Evolutionary conservation across 2,797 vertebrate genomes (phyloP).

Genomic region (Pangasius mekongensis): DNA sequence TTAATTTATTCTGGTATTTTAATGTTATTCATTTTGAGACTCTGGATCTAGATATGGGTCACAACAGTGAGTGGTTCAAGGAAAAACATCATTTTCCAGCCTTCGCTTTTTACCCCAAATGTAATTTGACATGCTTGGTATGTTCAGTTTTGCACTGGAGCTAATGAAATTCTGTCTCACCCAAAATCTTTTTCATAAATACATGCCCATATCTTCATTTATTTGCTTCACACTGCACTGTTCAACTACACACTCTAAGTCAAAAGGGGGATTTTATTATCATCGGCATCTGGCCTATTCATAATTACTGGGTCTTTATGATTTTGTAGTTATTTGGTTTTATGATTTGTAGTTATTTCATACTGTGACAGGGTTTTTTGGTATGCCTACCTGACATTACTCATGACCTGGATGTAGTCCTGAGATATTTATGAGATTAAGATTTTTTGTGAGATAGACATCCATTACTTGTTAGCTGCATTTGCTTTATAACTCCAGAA

Average conservation of each 20-base stretch:
- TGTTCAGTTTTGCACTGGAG: not conserved
- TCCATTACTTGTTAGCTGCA: not conserved
- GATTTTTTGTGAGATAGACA: not conserved
- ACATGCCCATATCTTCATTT: not conserved
- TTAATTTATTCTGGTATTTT: conserved; percentile 47
- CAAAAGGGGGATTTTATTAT: not conserved
- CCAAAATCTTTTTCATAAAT: not conserved
- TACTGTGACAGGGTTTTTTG: not conserved
- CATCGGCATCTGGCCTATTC: not conserved
- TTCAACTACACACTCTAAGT: not conserved
- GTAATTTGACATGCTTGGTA: not conserved
- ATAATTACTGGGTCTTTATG: not conserved
- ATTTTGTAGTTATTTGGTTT: too few species aligned
- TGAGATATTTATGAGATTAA: not conserved
- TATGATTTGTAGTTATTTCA: not conserved
- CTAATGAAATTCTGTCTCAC: not conserved
- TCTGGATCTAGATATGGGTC: conserved; percentile 23
- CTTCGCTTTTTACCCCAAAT: not conserved
- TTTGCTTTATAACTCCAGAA: not conserved
- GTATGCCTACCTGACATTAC: not conserved
- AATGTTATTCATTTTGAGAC: not conserved
- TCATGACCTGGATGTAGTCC: not conserved
- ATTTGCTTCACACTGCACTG: not conserved
- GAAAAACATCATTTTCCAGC: not conserved
- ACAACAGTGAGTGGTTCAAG: not conserved